These are phyloP conservation scores for Oreocharis arfaki DNA, from an alignment of 2,113 vertebrate genomes.

Conservation along the genomic window DNA sequence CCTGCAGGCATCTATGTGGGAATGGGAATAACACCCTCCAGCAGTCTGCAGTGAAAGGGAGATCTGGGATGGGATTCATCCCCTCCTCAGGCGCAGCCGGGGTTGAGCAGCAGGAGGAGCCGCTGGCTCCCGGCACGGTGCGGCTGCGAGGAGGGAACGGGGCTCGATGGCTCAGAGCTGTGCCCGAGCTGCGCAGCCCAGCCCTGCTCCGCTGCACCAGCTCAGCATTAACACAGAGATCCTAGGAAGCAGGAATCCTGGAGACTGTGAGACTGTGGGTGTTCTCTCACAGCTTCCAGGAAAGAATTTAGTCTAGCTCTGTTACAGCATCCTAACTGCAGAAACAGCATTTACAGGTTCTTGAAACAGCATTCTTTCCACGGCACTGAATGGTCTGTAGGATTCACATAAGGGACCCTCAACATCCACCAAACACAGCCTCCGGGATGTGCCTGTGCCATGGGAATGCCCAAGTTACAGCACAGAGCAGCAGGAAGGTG, in stretches of 20 bases:
- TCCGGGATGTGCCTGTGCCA: background rate
- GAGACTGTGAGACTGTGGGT: background rate
- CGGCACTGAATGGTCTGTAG: background rate
- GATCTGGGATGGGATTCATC: background rate
- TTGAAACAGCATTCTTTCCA: background rate
- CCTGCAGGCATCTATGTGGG: background rate
- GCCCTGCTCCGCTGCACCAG: background rate
- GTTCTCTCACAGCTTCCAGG: background rate
- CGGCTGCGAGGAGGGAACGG: background rate
- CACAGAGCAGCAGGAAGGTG: background rate
- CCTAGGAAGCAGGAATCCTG: background rate
- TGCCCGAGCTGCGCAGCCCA: background rate
- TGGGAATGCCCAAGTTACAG: background rate
- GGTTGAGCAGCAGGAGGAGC: background rate
- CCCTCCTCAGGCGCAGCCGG: rapidly evolving
- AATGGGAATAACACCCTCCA: background rate
- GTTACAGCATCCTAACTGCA: background rate
- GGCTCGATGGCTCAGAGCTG: background rate
- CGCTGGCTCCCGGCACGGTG: background rate
- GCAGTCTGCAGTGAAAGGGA: background rate
- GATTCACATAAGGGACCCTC: background rate
- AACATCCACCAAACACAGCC: rapidly evolving
- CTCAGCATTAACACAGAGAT: background rate
- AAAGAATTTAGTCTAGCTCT: background rate
- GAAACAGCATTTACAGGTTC: background rate